Conservation (phyloP, 30 jellyfish, hydroid and myxozoan species). For the Rhopilema esculentum region DNA sequence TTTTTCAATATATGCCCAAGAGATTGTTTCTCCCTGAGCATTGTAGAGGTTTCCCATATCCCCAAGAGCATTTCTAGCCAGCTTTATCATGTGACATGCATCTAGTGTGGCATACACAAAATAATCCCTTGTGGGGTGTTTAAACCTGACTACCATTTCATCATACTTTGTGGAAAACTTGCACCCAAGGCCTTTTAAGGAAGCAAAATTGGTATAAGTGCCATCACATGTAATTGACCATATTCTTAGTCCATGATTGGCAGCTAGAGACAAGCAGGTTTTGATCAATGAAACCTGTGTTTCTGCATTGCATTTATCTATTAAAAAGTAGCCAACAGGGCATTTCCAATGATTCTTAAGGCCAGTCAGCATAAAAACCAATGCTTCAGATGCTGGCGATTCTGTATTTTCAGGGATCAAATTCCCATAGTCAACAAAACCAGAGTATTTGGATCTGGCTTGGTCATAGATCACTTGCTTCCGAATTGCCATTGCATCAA, state of each 20-base stretch:
- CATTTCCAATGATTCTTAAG: constrained; percentile 30
- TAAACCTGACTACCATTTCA: constrained; percentile 6
- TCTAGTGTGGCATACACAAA: constrained; percentile 40
- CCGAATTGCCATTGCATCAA: constrained; percentile 59
- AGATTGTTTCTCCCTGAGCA: constrained; percentile 7
- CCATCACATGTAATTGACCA: constrained; percentile 64
- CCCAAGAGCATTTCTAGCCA: constrained; percentile 50
- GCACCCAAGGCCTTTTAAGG: constrained; percentile 45
- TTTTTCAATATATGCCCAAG: constrained; percentile 17
- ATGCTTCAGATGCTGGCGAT: constrained; percentile 44
- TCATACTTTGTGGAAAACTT: constrained; percentile 8
- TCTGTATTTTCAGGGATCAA: constrained; percentile 25
- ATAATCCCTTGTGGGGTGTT: constrained; percentile 52
- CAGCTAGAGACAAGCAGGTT: constrained; percentile 33
- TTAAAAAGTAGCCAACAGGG: constrained; percentile 53
- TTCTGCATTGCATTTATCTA: constrained; percentile 37
- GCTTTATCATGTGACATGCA: constrained; percentile 60
- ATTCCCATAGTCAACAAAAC: constrained; percentile 53
- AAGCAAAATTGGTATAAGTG: constrained; percentile 26
- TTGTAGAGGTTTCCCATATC: constrained; percentile 1
- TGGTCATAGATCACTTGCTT: constrained; percentile 55
- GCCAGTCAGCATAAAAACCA: constrained; percentile 44
- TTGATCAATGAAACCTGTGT: constrained; percentile 44
- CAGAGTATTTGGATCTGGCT: constrained; percentile 23
- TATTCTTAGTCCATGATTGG: constrained; percentile 48